These are phyloP conservation scores for Stratiomys singularior DNA, from an alignment of 2,888 invertebrate species.

Conservation along the genomic window DNA sequence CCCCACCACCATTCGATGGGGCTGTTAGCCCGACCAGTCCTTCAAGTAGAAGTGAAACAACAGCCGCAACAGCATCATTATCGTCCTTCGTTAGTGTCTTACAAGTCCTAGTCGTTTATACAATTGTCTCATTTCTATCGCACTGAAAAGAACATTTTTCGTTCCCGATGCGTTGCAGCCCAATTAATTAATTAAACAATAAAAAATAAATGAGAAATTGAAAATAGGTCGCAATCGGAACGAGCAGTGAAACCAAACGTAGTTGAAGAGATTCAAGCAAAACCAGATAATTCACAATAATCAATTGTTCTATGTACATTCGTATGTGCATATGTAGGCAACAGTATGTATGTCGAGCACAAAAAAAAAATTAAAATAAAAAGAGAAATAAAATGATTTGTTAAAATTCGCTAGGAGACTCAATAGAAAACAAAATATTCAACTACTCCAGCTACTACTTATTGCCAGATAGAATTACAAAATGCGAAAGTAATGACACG, in stretches of 20 bases:
- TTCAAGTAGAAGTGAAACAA: conserved; percentile 53
- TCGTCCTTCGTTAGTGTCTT: conserved; percentile 43
- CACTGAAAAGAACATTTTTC: conserved; percentile 12
- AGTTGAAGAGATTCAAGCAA: conserved; percentile 7
- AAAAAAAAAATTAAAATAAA: conserved; percentile 1
- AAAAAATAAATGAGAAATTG: neutral
- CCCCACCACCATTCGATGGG: conserved; percentile 56
- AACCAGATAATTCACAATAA: conserved; percentile 16
- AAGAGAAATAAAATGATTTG: neutral
- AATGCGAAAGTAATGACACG: neutral
- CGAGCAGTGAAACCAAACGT: neutral
- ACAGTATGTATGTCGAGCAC: conserved; percentile 25
- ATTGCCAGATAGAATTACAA: conserved; percentile 13
- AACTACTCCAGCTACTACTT: conserved; percentile 19
- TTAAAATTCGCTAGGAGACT: conserved; percentile 25
- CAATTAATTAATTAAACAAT: neutral
- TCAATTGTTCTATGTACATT: neutral
- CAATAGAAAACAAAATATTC: neutral
- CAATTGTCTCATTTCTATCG: conserved; percentile 36
- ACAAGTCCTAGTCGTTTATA: conserved; percentile 45
- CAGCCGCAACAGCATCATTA: conserved; percentile 48
- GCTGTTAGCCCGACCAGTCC: conserved; percentile 56
- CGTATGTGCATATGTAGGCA: neutral
- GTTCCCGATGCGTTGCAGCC: neutral
- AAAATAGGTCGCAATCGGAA: neutral